These are phyloP conservation scores for Helicoverpa assulta DNA, from an alignment of 2,888 invertebrate species.

Conservation along the genomic window DNA sequence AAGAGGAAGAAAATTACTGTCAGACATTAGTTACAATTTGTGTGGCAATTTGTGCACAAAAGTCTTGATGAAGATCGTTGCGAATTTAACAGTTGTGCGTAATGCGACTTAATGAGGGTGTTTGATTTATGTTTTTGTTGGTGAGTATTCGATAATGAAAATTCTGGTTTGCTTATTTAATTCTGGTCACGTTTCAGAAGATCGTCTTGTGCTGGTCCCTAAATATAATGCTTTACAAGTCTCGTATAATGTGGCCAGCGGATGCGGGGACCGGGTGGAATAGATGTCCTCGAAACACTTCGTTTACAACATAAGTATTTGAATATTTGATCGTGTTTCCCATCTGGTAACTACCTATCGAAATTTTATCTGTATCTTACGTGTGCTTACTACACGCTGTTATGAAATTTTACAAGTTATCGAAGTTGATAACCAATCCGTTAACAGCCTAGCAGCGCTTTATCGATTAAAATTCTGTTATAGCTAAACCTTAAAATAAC, in stretches of 20 bases:
- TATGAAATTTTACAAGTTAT: no score
- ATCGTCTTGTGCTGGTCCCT: not conserved
- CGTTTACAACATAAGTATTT: constrained; percentile 29
- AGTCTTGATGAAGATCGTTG: constrained; percentile 51
- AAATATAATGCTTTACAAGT: constrained; percentile 22
- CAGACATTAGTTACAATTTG: constrained; percentile 61
- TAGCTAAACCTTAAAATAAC: constrained; percentile 17
- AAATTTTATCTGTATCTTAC: not conserved
- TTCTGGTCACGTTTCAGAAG: constrained; percentile 28
- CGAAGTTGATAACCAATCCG: constrained; percentile 4
- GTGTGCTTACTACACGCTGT: constrained; percentile 4
- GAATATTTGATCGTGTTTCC: constrained; percentile 12
- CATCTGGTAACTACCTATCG: not conserved
- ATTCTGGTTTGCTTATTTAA: constrained; percentile 18
- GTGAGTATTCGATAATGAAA: constrained; percentile 16
- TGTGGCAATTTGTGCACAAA: constrained; percentile 54
- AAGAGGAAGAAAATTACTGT: constrained; percentile 58
- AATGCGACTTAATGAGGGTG: constrained; percentile 39
- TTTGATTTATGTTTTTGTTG: constrained; percentile 41
- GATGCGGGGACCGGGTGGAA: constrained; percentile 12
- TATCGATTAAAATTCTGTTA: not conserved
- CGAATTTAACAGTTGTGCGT: constrained; percentile 43
- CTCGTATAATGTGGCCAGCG: constrained; percentile 27
- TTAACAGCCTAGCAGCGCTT: not conserved
- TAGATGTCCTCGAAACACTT: constrained; percentile 27